Percentiles rank a stretch among this genome's conserved stretches.
phyloP scores from a whole-genome alignment of 1,140 invertebrate species.

The Rhizoglyphus robini region DNA sequence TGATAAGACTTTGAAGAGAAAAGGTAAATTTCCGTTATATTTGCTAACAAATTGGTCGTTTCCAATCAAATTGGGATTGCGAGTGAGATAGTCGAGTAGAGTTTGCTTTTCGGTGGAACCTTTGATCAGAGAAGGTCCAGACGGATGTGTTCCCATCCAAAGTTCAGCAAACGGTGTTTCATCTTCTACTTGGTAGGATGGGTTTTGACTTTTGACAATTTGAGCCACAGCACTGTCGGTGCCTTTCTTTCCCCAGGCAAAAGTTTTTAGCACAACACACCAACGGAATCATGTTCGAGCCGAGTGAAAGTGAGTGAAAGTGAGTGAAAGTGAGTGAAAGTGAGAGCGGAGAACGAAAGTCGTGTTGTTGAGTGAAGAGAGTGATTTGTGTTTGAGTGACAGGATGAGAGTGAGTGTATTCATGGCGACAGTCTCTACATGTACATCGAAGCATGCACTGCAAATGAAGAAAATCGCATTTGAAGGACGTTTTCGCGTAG shows the following conservation, averaged over 20 bases:
- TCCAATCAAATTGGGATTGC: slow-evolving; percentile 55
- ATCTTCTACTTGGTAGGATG: slow-evolving; percentile 53
- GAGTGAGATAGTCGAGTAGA: slow-evolving; percentile 50
- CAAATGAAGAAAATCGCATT: too few species aligned
- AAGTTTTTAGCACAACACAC: slow-evolving; percentile 65
- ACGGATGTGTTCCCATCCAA: slow-evolving; percentile 96
- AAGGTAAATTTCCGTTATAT: slow-evolving; percentile 66
- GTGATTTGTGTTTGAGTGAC: too few species aligned
- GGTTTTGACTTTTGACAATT: slow-evolving; percentile 39
- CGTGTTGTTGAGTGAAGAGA: too few species aligned
- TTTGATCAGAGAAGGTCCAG: slow-evolving; percentile 55
- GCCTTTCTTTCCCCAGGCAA: slow-evolving; percentile 82
- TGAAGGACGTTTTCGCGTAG: too few species aligned
- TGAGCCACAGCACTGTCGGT: slow-evolving; percentile 60
- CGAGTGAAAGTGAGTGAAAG: too few species aligned
- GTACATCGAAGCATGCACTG: too few species aligned
- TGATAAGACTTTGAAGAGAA: slow-evolving; percentile 89
- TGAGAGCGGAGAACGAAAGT: too few species aligned
- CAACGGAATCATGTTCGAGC: slow-evolving; percentile 61
- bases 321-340: too few species aligned
- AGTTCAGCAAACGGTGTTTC: slow-evolving; percentile 59
- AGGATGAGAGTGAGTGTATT: too few species aligned
- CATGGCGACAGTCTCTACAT: too few species aligned
- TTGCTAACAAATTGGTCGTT: slow-evolving; percentile 40
- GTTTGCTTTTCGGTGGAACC: slow-evolving; percentile 26